Percentiles rank a stretch among this genome's conserved stretches.
phyloP scores from a whole-genome alignment of 2,113 vertebrate genomes.

The Oplegnathus fasciatus region DNA sequence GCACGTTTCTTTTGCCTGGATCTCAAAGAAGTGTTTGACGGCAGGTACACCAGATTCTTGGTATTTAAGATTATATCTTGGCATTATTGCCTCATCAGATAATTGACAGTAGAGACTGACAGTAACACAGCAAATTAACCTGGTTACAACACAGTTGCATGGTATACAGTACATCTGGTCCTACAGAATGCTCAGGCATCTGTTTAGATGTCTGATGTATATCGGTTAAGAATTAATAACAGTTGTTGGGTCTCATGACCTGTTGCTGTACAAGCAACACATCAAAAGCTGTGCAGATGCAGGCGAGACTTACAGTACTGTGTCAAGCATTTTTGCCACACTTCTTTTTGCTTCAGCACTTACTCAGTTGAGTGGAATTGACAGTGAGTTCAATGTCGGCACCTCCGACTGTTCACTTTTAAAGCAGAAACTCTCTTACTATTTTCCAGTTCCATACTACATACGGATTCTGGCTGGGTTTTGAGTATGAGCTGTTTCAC shows the following conservation, averaged over 20 bases:
- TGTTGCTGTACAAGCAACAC: background rate
- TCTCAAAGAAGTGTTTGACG: too few relatives aligned
- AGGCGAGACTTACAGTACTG: background rate
- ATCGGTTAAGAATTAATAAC: background rate
- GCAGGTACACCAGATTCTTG: too few relatives aligned
- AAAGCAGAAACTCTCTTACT: background rate
- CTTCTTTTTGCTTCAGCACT: constrained; percentile 18
- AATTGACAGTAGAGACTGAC: too few relatives aligned
- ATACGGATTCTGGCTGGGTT: background rate
- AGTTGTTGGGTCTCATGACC: background rate
- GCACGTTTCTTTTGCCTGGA: too few relatives aligned
- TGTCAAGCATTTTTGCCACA: background rate
- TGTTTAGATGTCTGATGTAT: too few relatives aligned
- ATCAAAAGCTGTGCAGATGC: background rate
- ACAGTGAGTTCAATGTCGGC: constrained; percentile 32
- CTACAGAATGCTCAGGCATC: too few relatives aligned
- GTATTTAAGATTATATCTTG: too few relatives aligned
- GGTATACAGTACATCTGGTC: too few relatives aligned
- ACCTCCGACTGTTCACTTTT: constrained; percentile 28
- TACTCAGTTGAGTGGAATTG: background rate
- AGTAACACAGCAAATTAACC: too few relatives aligned
- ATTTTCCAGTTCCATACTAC: background rate
- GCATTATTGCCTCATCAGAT: too few relatives aligned
- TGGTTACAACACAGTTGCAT: too few relatives aligned
- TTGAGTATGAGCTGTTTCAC: background rate